Conservation (phyloP, 1,140 invertebrate genomes). For the Dendrolimus kikuchii region DNA sequence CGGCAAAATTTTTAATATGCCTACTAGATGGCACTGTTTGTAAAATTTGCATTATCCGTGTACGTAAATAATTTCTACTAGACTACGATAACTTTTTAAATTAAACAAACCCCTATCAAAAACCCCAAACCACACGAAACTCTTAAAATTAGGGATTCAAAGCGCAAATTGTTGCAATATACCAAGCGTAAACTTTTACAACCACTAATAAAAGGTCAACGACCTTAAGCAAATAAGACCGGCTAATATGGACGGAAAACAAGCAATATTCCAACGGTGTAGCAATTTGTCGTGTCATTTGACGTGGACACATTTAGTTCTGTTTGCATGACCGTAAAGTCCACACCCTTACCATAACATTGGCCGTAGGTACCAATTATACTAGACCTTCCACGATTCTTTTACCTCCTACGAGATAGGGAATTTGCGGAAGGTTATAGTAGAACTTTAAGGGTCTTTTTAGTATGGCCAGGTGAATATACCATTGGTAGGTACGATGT, state of each 20-base stretch:
- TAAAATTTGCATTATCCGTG: background rate
- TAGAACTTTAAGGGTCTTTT: slow-evolving; percentile 17
- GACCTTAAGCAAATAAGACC: slow-evolving; percentile 15
- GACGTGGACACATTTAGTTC: slow-evolving; percentile 46
- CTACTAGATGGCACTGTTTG: slow-evolving; percentile 7
- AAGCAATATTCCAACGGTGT: slow-evolving; percentile 42
- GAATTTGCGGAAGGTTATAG: background rate
- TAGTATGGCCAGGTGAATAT: slow-evolving; percentile 25
- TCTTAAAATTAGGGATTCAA: background rate
- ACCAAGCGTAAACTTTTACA: background rate
- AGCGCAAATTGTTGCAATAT: background rate
- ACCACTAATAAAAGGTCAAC: background rate
- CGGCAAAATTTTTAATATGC: background rate
- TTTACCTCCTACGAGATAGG: slow-evolving; percentile 1
- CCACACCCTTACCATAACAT: slow-evolving; percentile 44
- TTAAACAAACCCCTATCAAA: background rate
- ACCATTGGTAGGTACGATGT: slow-evolving; percentile 42
- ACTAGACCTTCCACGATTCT: slow-evolving; percentile 22
- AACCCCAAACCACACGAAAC: background rate
- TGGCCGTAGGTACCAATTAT: slow-evolving; percentile 21
- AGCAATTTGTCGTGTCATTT: slow-evolving; percentile 56
- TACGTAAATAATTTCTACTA: too few species aligned
- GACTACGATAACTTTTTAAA: background rate
- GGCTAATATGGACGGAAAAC: slow-evolving; percentile 42
- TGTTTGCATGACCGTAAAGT: slow-evolving; percentile 59